Percentiles rank a stretch among this genome's conserved stretches.
Evolutionary conservation across 2,888 invertebrate species (phyloP).

Genomic region (Nomada goodeniana): DNA sequence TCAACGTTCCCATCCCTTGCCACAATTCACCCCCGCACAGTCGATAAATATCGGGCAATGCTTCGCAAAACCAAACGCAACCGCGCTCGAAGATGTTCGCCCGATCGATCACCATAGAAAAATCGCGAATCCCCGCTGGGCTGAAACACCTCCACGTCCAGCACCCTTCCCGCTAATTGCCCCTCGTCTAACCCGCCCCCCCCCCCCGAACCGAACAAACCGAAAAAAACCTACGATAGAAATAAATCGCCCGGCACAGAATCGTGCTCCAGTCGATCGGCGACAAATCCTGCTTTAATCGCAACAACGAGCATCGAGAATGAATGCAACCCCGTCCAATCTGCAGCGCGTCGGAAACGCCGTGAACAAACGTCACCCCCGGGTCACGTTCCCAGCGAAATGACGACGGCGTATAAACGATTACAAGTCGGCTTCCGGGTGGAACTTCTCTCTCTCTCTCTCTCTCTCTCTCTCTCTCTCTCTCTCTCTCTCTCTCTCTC

Average conservation of each 20-base stretch:
- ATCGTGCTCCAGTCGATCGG: background rate
- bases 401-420: constrained; percentile 44
- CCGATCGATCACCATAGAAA: too few relatives aligned
- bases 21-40: too few relatives aligned
- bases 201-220: background rate
- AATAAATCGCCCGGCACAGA: too few relatives aligned
- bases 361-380: constrained; percentile 44
- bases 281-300: constrained; percentile 32
- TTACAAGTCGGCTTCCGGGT: constrained; percentile 36
- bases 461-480: background rate
- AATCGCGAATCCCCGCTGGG: too few relatives aligned
- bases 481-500: background rate
- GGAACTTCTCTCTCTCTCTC: constrained; percentile 24
- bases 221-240: background rate
- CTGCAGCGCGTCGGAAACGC: constrained; percentile 21
- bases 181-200: too few relatives aligned
- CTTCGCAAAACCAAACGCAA: too few relatives aligned
- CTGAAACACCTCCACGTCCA: too few relatives aligned
- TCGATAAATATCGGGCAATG: too few relatives aligned
- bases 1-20: too few relatives aligned
- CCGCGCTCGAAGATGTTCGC: too few relatives aligned
- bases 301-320: constrained; percentile 16
- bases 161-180: too few relatives aligned
- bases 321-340: constrained; percentile 22
- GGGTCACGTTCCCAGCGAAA: constrained; percentile 49